Percentiles rank a stretch among this genome's conserved stretches.
These are phyloP conservation scores for Engystomops pustulosus DNA, from an alignment of 2,113 vertebrate species.

Conservation along the genomic window DNA sequence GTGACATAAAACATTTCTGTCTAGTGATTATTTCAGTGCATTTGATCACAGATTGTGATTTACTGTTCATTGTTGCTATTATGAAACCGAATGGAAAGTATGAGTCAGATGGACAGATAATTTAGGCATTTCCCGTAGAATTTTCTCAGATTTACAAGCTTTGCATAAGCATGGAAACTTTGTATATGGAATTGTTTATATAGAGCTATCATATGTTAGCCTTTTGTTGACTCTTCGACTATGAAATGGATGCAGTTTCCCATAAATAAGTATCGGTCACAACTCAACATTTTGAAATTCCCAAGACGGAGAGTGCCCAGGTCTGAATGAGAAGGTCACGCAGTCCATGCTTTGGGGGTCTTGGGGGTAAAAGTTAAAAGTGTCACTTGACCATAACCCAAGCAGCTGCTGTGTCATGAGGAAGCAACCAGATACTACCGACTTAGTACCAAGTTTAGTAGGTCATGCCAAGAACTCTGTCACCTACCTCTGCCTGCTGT, in stretches of 20 bases:
- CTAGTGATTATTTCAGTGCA: constrained; percentile 32
- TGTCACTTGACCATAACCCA: too few relatives aligned
- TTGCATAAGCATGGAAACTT: constrained; percentile 27
- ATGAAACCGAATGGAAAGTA: constrained; percentile 73
- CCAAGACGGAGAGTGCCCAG: too few relatives aligned
- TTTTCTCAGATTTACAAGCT: constrained; percentile 17
- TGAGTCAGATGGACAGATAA: constrained; percentile 72
- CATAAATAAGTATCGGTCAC: background rate
- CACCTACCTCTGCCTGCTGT: too few relatives aligned
- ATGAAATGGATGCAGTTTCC: background rate
- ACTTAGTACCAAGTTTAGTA: too few relatives aligned
- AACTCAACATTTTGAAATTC: background rate
- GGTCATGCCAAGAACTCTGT: too few relatives aligned
- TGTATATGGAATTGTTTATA: too few relatives aligned
- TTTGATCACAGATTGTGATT: constrained; percentile 58
- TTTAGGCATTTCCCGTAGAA: constrained; percentile 69
- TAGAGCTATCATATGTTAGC: background rate
- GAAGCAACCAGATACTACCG: too few relatives aligned
- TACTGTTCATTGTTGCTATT: constrained; percentile 61
- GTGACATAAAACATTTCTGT: too few relatives aligned
- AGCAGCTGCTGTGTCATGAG: too few relatives aligned
- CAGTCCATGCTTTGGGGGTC: too few relatives aligned
- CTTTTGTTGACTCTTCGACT: background rate
- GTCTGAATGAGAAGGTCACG: too few relatives aligned
- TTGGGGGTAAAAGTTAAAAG: too few relatives aligned